phyloP scores from a whole-genome alignment of 2,113 vertebrate species.

The Melanocharis versteri region DNA sequence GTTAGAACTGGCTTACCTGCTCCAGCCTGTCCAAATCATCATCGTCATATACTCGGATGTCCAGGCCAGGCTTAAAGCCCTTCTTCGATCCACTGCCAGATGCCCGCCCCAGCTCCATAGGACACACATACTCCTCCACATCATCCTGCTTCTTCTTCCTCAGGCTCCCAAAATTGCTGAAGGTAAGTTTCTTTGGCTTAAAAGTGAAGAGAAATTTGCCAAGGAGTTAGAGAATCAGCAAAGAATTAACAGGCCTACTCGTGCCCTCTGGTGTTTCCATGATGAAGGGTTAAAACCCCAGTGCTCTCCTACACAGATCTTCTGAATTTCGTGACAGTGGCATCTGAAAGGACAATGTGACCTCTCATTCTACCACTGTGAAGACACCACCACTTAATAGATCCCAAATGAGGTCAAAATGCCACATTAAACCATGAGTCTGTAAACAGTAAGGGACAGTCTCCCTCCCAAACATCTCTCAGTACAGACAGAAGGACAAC shows the following conservation, averaged over 20 bases:
- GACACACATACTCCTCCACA: slow-evolving; percentile 92
- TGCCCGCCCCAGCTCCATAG: slow-evolving; percentile 91
- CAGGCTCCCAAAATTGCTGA: slow-evolving; percentile 89
- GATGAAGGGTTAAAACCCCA: neutral
- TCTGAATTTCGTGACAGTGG: neutral
- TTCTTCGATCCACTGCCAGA: slow-evolving; percentile 85
- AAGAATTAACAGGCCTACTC: neutral
- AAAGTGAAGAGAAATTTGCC: slow-evolving; percentile 1
- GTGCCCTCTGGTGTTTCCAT: neutral
- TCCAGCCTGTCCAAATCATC: slow-evolving; percentile 93
- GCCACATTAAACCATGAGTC: neutral
- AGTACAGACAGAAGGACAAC: neutral
- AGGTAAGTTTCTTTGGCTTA: slow-evolving; percentile 90
- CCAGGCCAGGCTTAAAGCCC: slow-evolving; percentile 78
- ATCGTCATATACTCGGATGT: slow-evolving; percentile 86
- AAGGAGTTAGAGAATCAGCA: neutral
- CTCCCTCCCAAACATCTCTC: neutral
- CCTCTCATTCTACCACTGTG: neutral
- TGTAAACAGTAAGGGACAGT: neutral
- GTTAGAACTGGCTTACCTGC: slow-evolving; percentile 73
- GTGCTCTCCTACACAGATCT: neutral
- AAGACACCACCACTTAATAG: neutral
- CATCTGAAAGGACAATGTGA: neutral
- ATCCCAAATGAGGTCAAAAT: neutral
- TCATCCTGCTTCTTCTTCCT: slow-evolving; percentile 94